These are phyloP conservation scores for Zosterops japonicus DNA, from an alignment of 2,113 vertebrate species.

Conservation along the genomic window DNA sequence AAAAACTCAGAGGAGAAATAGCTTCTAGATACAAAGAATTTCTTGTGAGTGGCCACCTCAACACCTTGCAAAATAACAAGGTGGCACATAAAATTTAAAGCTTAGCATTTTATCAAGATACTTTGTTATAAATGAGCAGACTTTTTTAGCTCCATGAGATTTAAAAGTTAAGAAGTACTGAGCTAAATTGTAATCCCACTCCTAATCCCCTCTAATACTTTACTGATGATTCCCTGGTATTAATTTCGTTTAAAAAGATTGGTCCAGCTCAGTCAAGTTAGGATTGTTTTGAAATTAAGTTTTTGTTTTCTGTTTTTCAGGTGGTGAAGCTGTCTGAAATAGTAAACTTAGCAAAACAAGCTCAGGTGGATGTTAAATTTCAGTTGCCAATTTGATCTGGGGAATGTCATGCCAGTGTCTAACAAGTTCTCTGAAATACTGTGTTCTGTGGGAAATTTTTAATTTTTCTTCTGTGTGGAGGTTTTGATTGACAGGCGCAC, in stretches of 20 bases:
- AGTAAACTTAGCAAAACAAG: constrained; percentile 91
- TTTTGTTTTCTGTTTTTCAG: constrained; percentile 71
- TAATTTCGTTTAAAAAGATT: background rate
- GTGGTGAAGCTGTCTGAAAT: constrained; percentile 98
- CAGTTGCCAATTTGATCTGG: constrained; percentile 90
- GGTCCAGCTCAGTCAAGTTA: background rate
- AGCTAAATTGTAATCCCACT: background rate
- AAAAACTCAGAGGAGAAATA: background rate
- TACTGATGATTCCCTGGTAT: background rate
- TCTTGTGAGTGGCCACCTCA: background rate
- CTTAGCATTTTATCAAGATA: background rate
- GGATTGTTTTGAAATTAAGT: background rate
- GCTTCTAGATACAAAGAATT: background rate
- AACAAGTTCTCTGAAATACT: constrained; percentile 67
- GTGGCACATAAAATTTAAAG: background rate
- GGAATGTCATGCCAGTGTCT: constrained; percentile 13
- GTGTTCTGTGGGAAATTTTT: constrained; percentile 67
- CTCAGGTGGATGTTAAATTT: constrained; percentile 97
- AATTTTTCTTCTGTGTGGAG: constrained; percentile 22
- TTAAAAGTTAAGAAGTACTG: background rate
- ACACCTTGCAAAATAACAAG: background rate
- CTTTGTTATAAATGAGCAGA: background rate
- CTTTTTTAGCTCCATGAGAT: background rate
- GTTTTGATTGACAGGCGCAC: constrained; percentile 54
- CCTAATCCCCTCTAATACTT: background rate